Conservation (phyloP, 2,113 vertebrate species). For the Saiga tatarica region DNA sequence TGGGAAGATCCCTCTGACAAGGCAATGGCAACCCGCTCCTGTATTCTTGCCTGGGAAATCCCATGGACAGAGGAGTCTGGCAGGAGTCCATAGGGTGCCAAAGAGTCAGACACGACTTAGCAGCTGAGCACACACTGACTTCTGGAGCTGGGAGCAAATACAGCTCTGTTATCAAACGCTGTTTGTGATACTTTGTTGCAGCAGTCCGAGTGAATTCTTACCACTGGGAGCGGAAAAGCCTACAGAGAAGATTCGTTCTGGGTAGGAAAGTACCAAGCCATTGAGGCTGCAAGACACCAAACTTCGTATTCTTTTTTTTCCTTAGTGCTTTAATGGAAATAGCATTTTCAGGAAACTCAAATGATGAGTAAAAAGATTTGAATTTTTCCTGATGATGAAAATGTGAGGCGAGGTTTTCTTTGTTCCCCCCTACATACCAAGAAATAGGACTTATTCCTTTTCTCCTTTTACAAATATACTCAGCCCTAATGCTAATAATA, state of each 20-base stretch:
- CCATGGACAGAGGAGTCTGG: background rate
- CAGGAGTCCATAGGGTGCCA: background rate
- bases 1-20: background rate
- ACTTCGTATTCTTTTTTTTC: background rate
- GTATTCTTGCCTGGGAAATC: background rate
- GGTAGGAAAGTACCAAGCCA: background rate
- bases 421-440: background rate
- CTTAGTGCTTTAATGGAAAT: background rate
- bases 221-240: accelerated
- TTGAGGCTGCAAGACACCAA: background rate
- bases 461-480: background rate
- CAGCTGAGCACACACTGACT: background rate
- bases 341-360: background rate
- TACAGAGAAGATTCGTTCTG: background rate
- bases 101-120: background rate
- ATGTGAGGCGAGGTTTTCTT: background rate
- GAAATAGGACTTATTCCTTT: background rate
- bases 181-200: accelerated
- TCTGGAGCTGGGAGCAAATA: background rate
- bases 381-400: background rate
- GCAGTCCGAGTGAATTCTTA: accelerated
- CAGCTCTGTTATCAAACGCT: no score
- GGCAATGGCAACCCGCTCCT: background rate
- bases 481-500: background rate
- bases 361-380: background rate